These are phyloP conservation scores for Ataeniobius toweri DNA, from an alignment of 2,797 vertebrate species.

Conservation along the genomic window DNA sequence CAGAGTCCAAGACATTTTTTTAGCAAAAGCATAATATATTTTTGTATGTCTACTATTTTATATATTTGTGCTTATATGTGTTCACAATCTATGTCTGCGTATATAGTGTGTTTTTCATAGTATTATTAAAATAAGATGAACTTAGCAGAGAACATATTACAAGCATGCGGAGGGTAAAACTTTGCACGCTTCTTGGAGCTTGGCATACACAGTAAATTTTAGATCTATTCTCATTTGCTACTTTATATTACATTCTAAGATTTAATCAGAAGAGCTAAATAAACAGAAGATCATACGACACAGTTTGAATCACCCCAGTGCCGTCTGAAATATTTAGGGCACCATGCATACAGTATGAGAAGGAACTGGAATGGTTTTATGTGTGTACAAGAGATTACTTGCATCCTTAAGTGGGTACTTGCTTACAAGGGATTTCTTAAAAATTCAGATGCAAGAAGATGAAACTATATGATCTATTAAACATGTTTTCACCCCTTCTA, in stretches of 20 bases:
- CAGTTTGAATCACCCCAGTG: constrained; percentile 45
- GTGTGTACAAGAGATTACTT: not conserved
- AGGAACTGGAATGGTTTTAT: constrained; percentile 25
- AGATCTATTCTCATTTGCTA: constrained; percentile 26
- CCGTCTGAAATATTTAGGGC: constrained; percentile 63
- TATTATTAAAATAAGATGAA: not conserved
- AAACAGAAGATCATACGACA: constrained; percentile 31
- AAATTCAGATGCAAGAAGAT: not conserved
- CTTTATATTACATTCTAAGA: constrained; percentile 8
- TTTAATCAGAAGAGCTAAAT: constrained; percentile 22
- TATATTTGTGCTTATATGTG: not conserved
- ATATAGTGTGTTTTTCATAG: not conserved
- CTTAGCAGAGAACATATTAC: not conserved
- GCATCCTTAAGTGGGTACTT: constrained; percentile 19
- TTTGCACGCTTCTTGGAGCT: not conserved
- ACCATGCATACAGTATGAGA: constrained; percentile 41
- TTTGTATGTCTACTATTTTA: not conserved
- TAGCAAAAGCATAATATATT: not conserved
- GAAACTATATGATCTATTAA: not conserved
- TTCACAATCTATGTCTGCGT: not conserved
- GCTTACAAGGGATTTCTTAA: not conserved
- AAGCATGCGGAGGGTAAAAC: not conserved
- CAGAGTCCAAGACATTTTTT: not conserved
- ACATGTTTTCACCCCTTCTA: not conserved
- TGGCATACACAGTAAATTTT: not conserved